Evolutionary conservation across 2,888 invertebrate genomes (phyloP), one percentile per base, ranked within the genome.

Genomic region (Barypeithes pellucidus): DNA sequence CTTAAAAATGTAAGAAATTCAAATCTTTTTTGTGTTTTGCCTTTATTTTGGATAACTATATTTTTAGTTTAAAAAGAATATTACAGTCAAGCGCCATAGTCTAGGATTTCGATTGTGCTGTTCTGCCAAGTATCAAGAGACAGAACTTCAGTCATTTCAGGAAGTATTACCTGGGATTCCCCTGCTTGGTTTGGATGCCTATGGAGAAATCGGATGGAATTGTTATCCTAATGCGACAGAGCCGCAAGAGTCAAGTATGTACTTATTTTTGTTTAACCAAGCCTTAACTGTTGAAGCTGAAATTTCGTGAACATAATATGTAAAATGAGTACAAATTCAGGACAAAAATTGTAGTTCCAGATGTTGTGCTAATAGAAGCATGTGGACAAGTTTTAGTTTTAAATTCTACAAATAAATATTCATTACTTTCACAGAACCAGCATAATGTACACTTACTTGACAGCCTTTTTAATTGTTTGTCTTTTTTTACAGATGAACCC

Each of bases 131-230:
- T 73, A 75, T 43, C 73, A 77, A 36, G 79, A 80, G 54, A 76
- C 77, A 12, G 79, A 80, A 43, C 73, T 79, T 2, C 24, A 72
- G 8, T 69, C 82, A 20, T 82, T 83, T 59, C 77, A 72, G 67
- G 79, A 79, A 74, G 60, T 81, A 59, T 83, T 83, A 71, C 82
- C 81, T 8, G 75, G 75, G 39, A 78, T 80, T 12, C 81, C 83
- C 3, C 24, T 84, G 5, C 66, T 84, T 22, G 82, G 83, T 3
- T 72, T 84, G 36, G 81, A 83, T 73, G 83, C 80, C 14, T 79
- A 80, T 76, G 84, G 84, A 8, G 84, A 84, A 77, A 79, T 84
- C 52, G 85, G 84, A 41, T 84, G 84, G 84, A 78, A 84, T 77
- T 77, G 79, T 63, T 67, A 77, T 61, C 67, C 63, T 18, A 66